Percentiles rank a stretch among this genome's conserved stretches.
phyloP scores from a whole-genome alignment of 2,888 invertebrate genomes.

The Drosophila robusta region DNA sequence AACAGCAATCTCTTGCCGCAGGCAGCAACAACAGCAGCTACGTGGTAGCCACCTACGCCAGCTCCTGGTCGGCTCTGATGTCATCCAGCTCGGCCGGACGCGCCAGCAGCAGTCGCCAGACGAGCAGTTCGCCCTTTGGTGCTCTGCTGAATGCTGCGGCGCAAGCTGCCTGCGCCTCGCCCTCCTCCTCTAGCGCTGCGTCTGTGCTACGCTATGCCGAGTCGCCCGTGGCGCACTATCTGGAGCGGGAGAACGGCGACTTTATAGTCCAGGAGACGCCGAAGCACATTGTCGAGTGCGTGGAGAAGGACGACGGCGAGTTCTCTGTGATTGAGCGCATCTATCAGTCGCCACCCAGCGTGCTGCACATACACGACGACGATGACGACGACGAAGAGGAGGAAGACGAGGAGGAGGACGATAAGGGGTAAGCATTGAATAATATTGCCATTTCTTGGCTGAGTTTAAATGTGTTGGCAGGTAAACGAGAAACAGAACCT shows the following conservation, averaged over 20 bases:
- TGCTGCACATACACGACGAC: conserved; percentile 84
- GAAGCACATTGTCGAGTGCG: conserved; percentile 84
- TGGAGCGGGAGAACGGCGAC: conserved; percentile 85
- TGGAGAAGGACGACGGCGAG: conserved; percentile 84
- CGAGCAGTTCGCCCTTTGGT: conserved; percentile 78
- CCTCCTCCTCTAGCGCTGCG: conserved; percentile 73
- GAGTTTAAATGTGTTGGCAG: too few relatives aligned
- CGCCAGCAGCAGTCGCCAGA: conserved; percentile 56
- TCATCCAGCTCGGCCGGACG: conserved; percentile 25
- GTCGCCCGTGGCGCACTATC: conserved; percentile 84
- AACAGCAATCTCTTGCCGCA: conserved; percentile 40
- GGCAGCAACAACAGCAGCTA: conserved; percentile 17
- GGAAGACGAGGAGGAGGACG: conserved; percentile 73
- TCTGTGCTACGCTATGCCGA: conserved; percentile 84
- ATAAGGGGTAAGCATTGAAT: conserved; percentile 29
- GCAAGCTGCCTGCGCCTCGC: conserved; percentile 71
- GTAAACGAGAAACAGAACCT: not conserved
- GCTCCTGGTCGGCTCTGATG: conserved; percentile 30
- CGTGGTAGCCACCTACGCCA: conserved; percentile 17
- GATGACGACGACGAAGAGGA: conserved; percentile 77
- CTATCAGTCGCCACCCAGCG: conserved; percentile 84
- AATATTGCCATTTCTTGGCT: not conserved
- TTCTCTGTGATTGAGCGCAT: conserved; percentile 85
- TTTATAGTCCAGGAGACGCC: conserved; percentile 85
- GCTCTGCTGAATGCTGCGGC: conserved; percentile 71